Conservation (phyloP, 2,113 vertebrate genomes). For the Pholis gunnellus region DNA sequence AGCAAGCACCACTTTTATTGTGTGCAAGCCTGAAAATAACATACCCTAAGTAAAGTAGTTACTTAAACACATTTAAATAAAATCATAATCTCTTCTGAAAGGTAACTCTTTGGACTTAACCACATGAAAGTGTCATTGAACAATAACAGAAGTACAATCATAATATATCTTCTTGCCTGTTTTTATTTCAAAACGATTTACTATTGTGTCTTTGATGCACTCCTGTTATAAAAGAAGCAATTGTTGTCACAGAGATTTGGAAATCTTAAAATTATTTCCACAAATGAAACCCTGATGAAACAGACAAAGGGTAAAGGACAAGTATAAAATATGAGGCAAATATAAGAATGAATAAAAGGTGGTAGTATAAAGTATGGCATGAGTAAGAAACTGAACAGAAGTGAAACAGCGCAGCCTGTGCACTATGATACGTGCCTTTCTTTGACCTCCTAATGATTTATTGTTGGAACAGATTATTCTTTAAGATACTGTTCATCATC, state of each 20-base stretch:
- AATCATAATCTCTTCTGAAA: neutral
- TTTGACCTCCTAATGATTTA: constrained; percentile 20
- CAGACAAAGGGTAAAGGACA: neutral
- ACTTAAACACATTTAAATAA: neutral
- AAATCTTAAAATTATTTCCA: neutral
- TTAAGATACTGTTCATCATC: constrained; percentile 44
- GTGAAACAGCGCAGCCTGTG: neutral
- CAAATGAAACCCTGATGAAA: neutral
- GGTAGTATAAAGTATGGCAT: neutral
- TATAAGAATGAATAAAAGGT: neutral
- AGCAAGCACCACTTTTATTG: neutral
- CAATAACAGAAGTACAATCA: neutral
- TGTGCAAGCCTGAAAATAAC: neutral
- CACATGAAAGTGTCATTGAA: neutral
- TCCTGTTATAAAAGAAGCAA: neutral
- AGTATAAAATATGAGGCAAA: neutral
- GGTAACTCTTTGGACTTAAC: neutral
- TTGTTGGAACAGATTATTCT: constrained; percentile 25
- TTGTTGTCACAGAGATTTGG: neutral
- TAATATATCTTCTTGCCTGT: neutral
- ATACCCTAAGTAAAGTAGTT: neutral
- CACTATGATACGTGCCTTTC: neutral
- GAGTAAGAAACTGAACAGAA: neutral
- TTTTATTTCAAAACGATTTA: neutral
- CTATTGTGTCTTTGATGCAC: neutral